Evolutionary conservation across 1,140 invertebrate genomes (phyloP).

Genomic region (Lutraria rhynchaena): DNA sequence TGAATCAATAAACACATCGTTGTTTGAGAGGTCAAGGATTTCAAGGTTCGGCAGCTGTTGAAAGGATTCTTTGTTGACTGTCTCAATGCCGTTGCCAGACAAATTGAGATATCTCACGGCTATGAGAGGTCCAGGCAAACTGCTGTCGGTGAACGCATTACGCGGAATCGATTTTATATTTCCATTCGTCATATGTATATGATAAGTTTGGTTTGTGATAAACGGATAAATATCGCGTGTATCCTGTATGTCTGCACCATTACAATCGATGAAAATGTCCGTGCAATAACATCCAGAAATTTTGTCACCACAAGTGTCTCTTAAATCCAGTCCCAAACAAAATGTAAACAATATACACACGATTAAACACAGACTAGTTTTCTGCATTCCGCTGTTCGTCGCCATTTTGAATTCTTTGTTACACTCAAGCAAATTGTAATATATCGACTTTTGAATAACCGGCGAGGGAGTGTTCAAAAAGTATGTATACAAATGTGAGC

Average conservation of each 20-base stretch:
- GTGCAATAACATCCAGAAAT: slow-evolving; percentile 35
- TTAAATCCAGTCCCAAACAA: not conserved
- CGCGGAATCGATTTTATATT: slow-evolving; percentile 16
- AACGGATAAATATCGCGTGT: slow-evolving; percentile 32
- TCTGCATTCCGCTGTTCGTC: not conserved
- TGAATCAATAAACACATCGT: not conserved
- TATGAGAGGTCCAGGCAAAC: slow-evolving; percentile 2
- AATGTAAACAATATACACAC: not conserved
- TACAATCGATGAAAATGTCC: slow-evolving; percentile 9
- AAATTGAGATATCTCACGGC: slow-evolving; percentile 24
- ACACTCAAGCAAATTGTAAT: too few species aligned
- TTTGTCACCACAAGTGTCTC: not conserved
- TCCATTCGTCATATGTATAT: slow-evolving; percentile 14
- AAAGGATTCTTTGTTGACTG: slow-evolving; percentile 2
- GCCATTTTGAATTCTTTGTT: slow-evolving; percentile 17
- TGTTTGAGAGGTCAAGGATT: slow-evolving; percentile 24
- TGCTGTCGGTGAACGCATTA: not conserved
- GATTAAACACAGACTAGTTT: not conserved
- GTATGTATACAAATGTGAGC: too few species aligned
- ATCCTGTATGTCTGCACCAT: slow-evolving; percentile 20
- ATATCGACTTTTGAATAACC: too few species aligned
- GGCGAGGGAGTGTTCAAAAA: too few species aligned
- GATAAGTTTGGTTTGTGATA: slow-evolving; percentile 19
- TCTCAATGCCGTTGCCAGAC: slow-evolving; percentile 32
- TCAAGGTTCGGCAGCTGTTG: slow-evolving; percentile 19